Evolutionary conservation across 1,140 invertebrate species (phyloP).

Genomic region (Bursaphelenchus mucronatus): DNA sequence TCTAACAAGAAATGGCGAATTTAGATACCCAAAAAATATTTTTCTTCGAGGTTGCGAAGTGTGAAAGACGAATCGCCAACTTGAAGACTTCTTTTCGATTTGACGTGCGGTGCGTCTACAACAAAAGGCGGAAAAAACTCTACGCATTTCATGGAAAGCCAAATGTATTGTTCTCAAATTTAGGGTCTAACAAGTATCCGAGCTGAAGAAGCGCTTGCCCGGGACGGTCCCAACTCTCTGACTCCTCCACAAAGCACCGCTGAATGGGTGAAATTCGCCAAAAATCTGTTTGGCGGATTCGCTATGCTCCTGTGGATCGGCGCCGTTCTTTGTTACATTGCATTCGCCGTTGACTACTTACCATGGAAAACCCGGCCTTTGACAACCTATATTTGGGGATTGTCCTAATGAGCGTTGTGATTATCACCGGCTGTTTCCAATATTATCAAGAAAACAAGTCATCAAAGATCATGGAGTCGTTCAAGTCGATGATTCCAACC

Average conservation of each 20-base stretch:
- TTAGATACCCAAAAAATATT: too few relatives aligned
- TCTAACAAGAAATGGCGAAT: too few relatives aligned
- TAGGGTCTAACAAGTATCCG: conserved; percentile 50
- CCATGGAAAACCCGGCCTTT: conserved; percentile 51
- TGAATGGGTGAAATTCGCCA: conserved; percentile 60
- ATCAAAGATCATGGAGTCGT: conserved; percentile 72
- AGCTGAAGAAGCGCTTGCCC: conserved; percentile 60
- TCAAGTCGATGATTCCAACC: conserved; percentile 48
- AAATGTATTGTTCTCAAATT: conserved; percentile 13
- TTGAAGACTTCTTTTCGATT: too few relatives aligned
- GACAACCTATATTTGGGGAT: conserved; percentile 78
- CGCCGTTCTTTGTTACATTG: conserved; percentile 60
- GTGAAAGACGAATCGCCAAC: too few relatives aligned
- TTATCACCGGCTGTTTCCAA: conserved; percentile 92
- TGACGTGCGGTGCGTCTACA: too few relatives aligned
- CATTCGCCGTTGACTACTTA: conserved; percentile 58
- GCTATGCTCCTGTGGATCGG: conserved; percentile 60
- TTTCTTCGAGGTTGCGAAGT: too few relatives aligned
- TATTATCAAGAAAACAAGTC: conserved; percentile 86
- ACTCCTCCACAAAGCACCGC: conserved; percentile 60
- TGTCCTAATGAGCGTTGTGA: conserved; percentile 86
- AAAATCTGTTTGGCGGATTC: conserved; percentile 61
- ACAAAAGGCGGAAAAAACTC: too few relatives aligned
- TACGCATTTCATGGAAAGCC: background rate
- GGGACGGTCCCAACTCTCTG: conserved; percentile 70